These are phyloP conservation scores for Eupithecia subumbrata DNA, from an alignment of 2,888 invertebrate genomes.

Conservation along the genomic window DNA sequence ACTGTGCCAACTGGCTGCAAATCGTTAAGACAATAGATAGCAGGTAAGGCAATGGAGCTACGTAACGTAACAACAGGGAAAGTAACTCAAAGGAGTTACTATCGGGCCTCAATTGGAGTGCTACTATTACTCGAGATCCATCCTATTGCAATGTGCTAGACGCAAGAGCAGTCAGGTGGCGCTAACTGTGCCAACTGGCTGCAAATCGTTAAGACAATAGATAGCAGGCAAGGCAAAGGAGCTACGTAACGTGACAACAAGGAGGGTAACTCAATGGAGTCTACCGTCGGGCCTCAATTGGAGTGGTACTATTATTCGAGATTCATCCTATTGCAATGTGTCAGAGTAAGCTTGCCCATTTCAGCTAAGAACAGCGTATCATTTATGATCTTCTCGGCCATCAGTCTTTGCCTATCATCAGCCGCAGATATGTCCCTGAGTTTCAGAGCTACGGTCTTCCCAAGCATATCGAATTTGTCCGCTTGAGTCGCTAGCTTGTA, in stretches of 20 bases:
- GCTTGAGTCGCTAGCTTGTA: conserved; percentile 8
- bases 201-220: background rate
- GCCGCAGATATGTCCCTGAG: conserved; percentile 29
- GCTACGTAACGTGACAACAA: background rate
- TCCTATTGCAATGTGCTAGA: conserved; percentile 21
- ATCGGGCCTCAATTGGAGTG: background rate
- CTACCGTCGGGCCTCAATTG: background rate
- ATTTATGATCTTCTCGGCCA: conserved; percentile 41
- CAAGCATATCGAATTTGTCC: conserved; percentile 33
- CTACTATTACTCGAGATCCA: conserved; percentile 2
- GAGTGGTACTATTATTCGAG: background rate
- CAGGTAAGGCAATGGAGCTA: background rate
- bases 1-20: background rate
- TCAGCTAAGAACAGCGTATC: conserved; percentile 37
- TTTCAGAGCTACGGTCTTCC: conserved; percentile 35
- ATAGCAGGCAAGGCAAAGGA: background rate
- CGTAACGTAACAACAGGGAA: background rate
- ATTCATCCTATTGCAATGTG: conserved; percentile 21
- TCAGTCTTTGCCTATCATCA: conserved; percentile 34
- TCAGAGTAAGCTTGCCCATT: conserved; percentile 34
- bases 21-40: background rate
- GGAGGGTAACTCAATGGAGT: background rate
- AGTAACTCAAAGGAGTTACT: background rate
- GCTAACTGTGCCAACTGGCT: too few relatives aligned
- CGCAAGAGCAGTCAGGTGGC: too few relatives aligned